Evolutionary conservation across 2,888 invertebrate genomes (phyloP).

Genomic region (Drosophila algonquin): DNA sequence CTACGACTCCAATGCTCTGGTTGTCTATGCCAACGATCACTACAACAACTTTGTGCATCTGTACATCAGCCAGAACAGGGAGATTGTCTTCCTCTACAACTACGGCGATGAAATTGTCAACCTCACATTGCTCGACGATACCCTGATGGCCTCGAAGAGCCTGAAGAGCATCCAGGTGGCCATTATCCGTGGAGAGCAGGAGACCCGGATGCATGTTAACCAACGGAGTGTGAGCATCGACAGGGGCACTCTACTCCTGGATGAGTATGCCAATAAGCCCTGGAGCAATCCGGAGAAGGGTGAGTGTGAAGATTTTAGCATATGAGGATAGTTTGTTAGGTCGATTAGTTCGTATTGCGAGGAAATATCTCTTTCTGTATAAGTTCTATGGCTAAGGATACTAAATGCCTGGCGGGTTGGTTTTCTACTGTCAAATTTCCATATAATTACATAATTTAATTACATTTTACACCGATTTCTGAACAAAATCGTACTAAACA

Average conservation of each 20-base stretch:
- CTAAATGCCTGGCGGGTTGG: no score
- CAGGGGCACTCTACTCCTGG: slow-evolving; percentile 88
- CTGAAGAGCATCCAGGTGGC: slow-evolving; percentile 95
- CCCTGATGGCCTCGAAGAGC: slow-evolving; percentile 86
- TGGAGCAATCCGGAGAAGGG: slow-evolving; percentile 93
- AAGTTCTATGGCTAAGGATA: no score
- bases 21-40: slow-evolving; percentile 96
- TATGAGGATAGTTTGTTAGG: no score
- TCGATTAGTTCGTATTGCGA: no score
- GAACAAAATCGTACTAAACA: background rate
- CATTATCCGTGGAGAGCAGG: slow-evolving; percentile 89
- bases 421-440: background rate
- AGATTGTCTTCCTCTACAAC: slow-evolving; percentile 94
- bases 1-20: slow-evolving; percentile 91
- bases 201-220: slow-evolving; percentile 92
- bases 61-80: slow-evolving; percentile 91
- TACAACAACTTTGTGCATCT: slow-evolving; percentile 96
- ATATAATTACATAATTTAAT: background rate
- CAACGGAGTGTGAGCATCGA: slow-evolving; percentile 89
- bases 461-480: background rate
- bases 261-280: slow-evolving; percentile 92
- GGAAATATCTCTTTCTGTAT: no score
- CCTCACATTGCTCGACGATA: slow-evolving; percentile 90
- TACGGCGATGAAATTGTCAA: slow-evolving; percentile 91
- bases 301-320: slow-evolving; percentile 77